These are phyloP conservation scores for Cotesia congregata DNA, from an alignment of 2,888 invertebrate genomes.

Conservation along the genomic window DNA sequence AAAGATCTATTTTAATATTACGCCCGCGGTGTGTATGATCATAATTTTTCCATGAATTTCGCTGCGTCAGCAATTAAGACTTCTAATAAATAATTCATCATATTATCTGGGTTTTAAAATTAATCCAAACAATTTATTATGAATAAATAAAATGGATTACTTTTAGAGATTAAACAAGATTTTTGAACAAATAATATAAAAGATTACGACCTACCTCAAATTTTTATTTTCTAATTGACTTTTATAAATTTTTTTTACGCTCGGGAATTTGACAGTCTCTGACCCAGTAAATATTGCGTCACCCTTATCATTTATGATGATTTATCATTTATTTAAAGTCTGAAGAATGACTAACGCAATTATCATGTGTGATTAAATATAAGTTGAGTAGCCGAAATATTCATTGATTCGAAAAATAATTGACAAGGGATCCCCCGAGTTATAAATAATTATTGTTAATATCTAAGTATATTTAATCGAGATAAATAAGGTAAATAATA, in stretches of 20 bases:
- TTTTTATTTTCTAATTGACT: neutral
- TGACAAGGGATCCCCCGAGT: neutral
- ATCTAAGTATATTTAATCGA: neutral
- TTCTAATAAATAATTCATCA: no score
- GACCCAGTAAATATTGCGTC: no score
- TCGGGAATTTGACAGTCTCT: no score
- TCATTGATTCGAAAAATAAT: neutral
- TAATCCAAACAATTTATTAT: neutral
- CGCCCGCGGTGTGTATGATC: no score
- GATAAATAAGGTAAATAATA: neutral
- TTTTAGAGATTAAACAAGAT: neutral
- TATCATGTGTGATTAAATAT: no score
- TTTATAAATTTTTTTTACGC: neutral
- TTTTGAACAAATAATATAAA: neutral
- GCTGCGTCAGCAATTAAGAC: neutral
- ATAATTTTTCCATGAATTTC: no score
- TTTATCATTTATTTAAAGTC: no score
- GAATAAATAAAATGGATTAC: neutral
- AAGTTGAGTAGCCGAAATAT: neutral
- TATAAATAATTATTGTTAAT: neutral
- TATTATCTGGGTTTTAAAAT: no score
- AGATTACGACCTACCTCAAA: neutral
- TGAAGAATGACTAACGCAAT: no score
- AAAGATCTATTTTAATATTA: no score
- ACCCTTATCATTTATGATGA: no score